phyloP scores from a whole-genome alignment of 2,797 vertebrate species.

The Botia kubotai region DNA sequence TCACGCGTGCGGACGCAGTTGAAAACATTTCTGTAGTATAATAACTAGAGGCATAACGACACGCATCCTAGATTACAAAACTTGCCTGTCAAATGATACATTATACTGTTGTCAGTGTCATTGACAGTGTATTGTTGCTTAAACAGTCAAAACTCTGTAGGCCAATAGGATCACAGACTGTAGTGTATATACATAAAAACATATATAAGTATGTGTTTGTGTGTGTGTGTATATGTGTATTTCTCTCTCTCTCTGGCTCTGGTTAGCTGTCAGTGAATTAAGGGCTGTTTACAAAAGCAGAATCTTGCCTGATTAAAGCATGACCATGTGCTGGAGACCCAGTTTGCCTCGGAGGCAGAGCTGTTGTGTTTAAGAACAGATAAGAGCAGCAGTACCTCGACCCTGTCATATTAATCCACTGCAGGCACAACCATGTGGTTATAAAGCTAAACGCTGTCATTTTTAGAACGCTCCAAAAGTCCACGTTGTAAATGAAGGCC shows the following conservation, averaged over 20 bases:
- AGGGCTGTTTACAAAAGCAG: constrained; percentile 31
- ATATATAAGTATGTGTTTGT: too few species aligned
- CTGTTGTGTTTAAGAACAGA: constrained; percentile 39
- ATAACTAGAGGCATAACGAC: too few species aligned
- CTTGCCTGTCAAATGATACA: too few species aligned
- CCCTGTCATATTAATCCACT: constrained; percentile 1
- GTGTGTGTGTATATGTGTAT: background rate
- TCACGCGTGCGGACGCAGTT: too few species aligned
- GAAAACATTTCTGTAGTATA: too few species aligned
- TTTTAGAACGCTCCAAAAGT: constrained; percentile 30
- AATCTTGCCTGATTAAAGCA: constrained; percentile 38
- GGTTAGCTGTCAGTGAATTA: constrained; percentile 32
- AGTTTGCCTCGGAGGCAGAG: constrained; percentile 32
- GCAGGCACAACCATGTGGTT: background rate
- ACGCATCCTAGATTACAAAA: too few species aligned
- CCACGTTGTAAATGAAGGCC: constrained; percentile 16
- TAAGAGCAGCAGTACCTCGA: constrained; percentile 14
- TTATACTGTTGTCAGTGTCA: too few species aligned
- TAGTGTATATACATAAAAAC: too few species aligned
- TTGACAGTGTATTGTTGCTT: too few species aligned
- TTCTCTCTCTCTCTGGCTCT: background rate
- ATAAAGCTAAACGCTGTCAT: background rate
- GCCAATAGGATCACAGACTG: too few species aligned
- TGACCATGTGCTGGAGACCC: constrained; percentile 20
- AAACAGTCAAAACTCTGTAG: too few species aligned